Evolutionary conservation across 2,113 vertebrate genomes (phyloP).

Genomic region (Cynopterus brachyotis): DNA sequence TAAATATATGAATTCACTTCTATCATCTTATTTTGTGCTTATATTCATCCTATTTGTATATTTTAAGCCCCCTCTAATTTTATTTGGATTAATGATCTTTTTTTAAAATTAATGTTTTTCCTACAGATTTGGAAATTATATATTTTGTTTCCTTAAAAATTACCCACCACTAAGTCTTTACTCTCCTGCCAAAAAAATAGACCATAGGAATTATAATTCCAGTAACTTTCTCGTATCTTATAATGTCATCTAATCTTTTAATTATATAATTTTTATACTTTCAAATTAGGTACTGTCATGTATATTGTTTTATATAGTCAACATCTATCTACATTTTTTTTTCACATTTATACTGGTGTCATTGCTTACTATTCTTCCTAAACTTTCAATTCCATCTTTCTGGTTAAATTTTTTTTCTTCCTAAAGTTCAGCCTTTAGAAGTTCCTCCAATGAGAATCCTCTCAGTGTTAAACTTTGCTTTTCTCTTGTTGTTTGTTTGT

Average conservation of each 20-base stretch:
- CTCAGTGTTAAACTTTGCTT: neutral
- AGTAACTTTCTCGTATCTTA: neutral
- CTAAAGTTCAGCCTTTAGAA: neutral
- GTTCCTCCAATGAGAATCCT: neutral
- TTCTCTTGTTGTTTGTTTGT: neutral
- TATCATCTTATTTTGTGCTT: neutral
- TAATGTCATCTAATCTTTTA: neutral
- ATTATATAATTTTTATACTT: neutral
- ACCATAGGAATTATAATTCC: neutral
- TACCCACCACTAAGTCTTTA: neutral
- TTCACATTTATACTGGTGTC: neutral
- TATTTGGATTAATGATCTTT: neutral
- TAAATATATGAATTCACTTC: neutral
- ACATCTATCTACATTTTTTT: neutral
- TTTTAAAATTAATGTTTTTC: neutral
- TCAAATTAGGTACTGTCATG: neutral
- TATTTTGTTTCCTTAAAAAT: slow-evolving; percentile 7
- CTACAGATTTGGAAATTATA: neutral
- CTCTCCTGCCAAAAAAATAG: neutral
- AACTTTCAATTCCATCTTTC: neutral
- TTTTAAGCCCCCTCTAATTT: neutral
- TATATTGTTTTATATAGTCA: neutral
- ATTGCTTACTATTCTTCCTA: neutral
- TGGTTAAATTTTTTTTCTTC: neutral
- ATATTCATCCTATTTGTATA: neutral